Conservation (phyloP, 2,797 vertebrate species). For the Fratercula arctica region DNA sequence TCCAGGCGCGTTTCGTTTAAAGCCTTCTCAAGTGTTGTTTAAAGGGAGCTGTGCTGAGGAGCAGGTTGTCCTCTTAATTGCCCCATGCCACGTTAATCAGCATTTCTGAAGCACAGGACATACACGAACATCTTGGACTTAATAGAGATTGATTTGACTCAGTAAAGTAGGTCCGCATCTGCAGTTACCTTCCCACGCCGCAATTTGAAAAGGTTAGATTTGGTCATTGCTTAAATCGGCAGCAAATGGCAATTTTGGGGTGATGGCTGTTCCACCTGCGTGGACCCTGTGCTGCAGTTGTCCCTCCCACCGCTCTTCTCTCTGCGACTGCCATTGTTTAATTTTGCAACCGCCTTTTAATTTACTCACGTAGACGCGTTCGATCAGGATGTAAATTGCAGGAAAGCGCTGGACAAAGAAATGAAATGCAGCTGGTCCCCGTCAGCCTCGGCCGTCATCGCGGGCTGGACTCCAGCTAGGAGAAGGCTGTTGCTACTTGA, state of each 20-base stretch:
- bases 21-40: neutral
- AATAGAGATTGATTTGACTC: neutral
- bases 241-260: neutral
- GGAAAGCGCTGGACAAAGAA: neutral
- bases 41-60: neutral
- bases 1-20: neutral
- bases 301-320: neutral
- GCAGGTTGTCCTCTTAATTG: neutral
- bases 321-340: rapidly evolving
- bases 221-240: rapidly evolving
- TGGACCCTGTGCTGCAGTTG: neutral
- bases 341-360: neutral
- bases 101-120: rapidly evolving
- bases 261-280: neutral
- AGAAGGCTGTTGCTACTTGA: neutral
- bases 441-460: rapidly evolving
- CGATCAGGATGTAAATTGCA: neutral
- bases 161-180: rapidly evolving
- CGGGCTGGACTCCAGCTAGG: neutral
- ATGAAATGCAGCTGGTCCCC: rapidly evolving
- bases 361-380: rapidly evolving
- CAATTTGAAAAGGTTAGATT: rapidly evolving
- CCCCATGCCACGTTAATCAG: rapidly evolving
- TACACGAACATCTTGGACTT: neutral
- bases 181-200: neutral